phyloP scores from a whole-genome alignment of 2,797 vertebrate species.

The Synaphobranchus kaupii region DNA sequence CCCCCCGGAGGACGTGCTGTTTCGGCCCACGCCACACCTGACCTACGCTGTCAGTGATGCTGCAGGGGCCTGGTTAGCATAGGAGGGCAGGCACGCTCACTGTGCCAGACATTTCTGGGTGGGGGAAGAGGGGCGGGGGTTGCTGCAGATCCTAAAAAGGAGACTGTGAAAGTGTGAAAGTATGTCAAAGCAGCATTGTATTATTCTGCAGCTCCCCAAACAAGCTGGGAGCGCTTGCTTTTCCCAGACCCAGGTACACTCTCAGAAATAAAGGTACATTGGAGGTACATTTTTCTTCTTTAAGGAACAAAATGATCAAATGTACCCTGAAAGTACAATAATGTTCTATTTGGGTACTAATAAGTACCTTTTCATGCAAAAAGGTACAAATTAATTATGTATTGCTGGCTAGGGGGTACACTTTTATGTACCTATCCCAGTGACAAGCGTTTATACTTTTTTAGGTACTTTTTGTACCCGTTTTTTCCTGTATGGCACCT shows the following conservation, averaged over 20 bases:
- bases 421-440: too few relatives aligned
- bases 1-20: background rate
- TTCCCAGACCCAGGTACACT: background rate
- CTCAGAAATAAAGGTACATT: too few relatives aligned
- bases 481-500: background rate
- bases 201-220: background rate
- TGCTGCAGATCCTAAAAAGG: constrained; percentile 6
- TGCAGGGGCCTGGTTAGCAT: background rate
- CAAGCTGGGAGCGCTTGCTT: background rate
- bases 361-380: too few relatives aligned
- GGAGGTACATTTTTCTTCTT: too few relatives aligned
- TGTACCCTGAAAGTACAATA: too few relatives aligned
- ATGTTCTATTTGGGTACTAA: too few relatives aligned
- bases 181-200: background rate
- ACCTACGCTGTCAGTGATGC: background rate
- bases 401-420: too few relatives aligned
- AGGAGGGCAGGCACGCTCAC: background rate
- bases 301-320: too few relatives aligned
- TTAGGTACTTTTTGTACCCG: too few relatives aligned
- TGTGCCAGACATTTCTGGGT: background rate
- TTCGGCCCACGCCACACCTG: background rate
- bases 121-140: background rate
- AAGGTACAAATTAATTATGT: too few relatives aligned
- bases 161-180: constrained; percentile 5
- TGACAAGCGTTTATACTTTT: too few relatives aligned